Evolutionary conservation across 2,888 invertebrate species (phyloP).

Genomic region (Ochropleura plecta): DNA sequence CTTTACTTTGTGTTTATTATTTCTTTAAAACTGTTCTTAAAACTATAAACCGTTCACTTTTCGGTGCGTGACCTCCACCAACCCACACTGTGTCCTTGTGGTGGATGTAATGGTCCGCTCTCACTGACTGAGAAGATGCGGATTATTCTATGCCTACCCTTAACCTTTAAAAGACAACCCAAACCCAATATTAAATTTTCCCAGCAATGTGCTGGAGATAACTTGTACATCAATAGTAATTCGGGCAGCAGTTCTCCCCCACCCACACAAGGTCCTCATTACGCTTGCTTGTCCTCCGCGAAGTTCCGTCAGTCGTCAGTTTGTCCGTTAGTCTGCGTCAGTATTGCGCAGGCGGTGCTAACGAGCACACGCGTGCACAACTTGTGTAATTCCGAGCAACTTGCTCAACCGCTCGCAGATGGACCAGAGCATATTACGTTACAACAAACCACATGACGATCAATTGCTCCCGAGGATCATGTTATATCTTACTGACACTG

Average conservation of each 20-base stretch:
- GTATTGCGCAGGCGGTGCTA: conserved; percentile 27
- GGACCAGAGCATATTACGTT: conserved; percentile 2
- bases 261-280: conserved; percentile 1
- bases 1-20: background rate
- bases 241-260: no score
- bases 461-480: background rate
- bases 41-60: background rate
- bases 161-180: background rate
- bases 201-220: background rate
- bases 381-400: conserved; percentile 45
- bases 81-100: background rate
- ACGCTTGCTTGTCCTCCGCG: conserved; percentile 9
- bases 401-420: conserved; percentile 34
- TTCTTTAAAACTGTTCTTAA: background rate
- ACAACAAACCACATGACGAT: conserved; percentile 1
- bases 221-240: background rate
- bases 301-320: conserved; percentile 35
- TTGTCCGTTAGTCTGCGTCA: conserved; percentile 2
- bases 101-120: background rate
- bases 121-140: background rate
- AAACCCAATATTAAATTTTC: background rate
- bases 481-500: background rate
- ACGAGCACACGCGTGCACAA: conserved; percentile 38
- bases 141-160: background rate
- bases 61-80: background rate